These are phyloP conservation scores for Okapia johnstoni DNA, from an alignment of 2,113 vertebrate species.

Conservation along the genomic window DNA sequence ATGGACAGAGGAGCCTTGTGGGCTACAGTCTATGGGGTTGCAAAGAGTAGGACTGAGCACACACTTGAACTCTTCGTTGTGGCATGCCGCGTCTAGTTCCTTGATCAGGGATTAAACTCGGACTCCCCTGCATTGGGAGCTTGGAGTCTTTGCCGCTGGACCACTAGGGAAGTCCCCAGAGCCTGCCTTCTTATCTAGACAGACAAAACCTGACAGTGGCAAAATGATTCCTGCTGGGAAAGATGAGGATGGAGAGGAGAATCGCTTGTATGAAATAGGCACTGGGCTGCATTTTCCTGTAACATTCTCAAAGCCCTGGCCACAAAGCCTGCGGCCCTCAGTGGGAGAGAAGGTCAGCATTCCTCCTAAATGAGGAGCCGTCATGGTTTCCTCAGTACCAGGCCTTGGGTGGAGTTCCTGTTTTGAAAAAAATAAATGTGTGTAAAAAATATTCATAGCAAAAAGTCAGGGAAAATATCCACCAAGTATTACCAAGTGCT, in stretches of 20 bases:
- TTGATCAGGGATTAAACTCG: neutral
- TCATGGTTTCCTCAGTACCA: neutral
- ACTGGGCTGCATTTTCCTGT: too few species aligned
- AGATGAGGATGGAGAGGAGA: neutral
- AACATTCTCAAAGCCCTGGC: neutral
- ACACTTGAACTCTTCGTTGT: neutral
- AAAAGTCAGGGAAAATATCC: neutral
- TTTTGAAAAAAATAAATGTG: neutral
- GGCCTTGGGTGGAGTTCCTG: neutral
- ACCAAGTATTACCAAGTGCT: neutral
- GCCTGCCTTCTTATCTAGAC: neutral
- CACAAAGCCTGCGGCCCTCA: neutral
- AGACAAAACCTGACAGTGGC: neutral
- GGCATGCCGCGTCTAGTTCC: neutral
- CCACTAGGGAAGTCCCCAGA: neutral
- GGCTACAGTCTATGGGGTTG: neutral
- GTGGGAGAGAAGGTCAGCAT: neutral
- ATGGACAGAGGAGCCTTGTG: neutral
- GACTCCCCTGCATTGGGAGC: neutral
- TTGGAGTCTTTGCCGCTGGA: neutral
- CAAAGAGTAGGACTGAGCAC: neutral
- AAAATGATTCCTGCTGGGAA: neutral
- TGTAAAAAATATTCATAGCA: neutral
- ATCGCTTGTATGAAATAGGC: accelerated
- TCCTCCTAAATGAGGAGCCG: neutral